Evolutionary conservation across 2,888 invertebrate species (phyloP), one percentile per base, ranked within the genome.

Genomic region (Podotricha telesiphe): DNA sequence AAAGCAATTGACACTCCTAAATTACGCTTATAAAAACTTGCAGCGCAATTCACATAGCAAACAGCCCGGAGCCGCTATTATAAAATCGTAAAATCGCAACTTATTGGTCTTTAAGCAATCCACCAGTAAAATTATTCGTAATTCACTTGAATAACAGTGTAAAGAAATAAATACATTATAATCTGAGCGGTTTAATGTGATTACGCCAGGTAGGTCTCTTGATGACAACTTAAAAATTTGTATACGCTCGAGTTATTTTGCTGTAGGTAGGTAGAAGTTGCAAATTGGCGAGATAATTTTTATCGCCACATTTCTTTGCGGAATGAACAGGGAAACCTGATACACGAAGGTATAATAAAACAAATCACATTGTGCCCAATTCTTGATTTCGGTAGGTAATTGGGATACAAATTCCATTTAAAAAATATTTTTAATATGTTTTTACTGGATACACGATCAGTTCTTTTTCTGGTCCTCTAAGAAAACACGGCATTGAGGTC

Each of bases 131-230:
- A 85, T 85, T 85, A 83, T 80, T 78, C 74, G 75, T 81, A 81
- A 85, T 83, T 83, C 82, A 79, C 77, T 78, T 77, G 76, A 78
- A 79, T 78, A 75, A 76, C 76, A 72, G 69, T 74, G 77, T 80
- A 83, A 85, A 84, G 65, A 82, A 83, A 81, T 80, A 81, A 82
- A 82, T 81, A 83, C 80, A 78, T 76, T 79, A 80, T 80, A 79
- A 82, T 82, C 79, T 76, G 62, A 68, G 68, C 70, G 73, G 73
- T 48, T 72, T 73, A 53, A 61, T 34, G 65, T 40, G 63, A 65
- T 63, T 68, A 68, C 61, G 40, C 53, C 51, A 42, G 48, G 70
- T 70, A 66, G 69, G 72, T 37, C 47, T 19, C 42, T 19, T 59
- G 59, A 66, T 66, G 66, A 59, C 66, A 62, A 67, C 34, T 61